A percentile compares a stretch with the other conserved stretches of the same genome.
phyloP scores from a whole-genome alignment of 2,113 vertebrate species.

The Strix uralensis region DNA sequence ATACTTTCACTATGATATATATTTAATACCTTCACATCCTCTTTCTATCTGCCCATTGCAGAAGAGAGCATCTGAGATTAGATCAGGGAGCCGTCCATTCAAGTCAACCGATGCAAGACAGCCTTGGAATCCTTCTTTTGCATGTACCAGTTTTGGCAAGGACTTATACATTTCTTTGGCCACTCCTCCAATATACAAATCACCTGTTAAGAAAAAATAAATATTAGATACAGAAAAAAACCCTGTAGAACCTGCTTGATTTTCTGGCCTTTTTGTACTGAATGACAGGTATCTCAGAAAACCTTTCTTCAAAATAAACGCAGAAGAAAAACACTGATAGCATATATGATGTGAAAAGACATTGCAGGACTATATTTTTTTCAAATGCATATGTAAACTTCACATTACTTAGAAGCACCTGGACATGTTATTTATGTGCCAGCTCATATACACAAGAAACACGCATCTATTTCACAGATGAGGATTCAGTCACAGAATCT shows the following conservation, averaged over 20 bases:
- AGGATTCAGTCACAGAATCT: not conserved
- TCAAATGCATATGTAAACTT: not conserved
- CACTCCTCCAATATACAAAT: conserved; percentile 92
- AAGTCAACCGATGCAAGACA: conserved; percentile 94
- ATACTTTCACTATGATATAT: not conserved
- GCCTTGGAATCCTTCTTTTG: conserved; percentile 96
- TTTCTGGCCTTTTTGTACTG: not conserved
- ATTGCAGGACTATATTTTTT: not conserved
- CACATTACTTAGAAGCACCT: not conserved
- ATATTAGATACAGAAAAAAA: not conserved
- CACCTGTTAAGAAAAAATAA: conserved; percentile 76
- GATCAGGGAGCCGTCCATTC: conserved; percentile 92
- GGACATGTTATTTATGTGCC: not conserved
- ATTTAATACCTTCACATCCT: conserved; percentile 91
- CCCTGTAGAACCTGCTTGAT: not conserved
- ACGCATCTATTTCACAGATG: not conserved
- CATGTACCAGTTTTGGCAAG: conserved; percentile 93
- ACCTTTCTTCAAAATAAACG: not conserved
- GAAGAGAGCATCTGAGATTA: conserved; percentile 93
- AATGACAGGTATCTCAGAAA: not conserved
- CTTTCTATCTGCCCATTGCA: conserved; percentile 96
- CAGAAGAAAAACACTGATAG: not conserved
- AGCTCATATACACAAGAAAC: not conserved
- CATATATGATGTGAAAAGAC: not conserved
- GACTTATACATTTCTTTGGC: conserved; percentile 94